A percentile compares a stretch with the other conserved stretches of the same genome.
These are phyloP conservation scores for Periparus ater DNA, from an alignment of 2,797 vertebrate genomes.

Conservation along the genomic window DNA sequence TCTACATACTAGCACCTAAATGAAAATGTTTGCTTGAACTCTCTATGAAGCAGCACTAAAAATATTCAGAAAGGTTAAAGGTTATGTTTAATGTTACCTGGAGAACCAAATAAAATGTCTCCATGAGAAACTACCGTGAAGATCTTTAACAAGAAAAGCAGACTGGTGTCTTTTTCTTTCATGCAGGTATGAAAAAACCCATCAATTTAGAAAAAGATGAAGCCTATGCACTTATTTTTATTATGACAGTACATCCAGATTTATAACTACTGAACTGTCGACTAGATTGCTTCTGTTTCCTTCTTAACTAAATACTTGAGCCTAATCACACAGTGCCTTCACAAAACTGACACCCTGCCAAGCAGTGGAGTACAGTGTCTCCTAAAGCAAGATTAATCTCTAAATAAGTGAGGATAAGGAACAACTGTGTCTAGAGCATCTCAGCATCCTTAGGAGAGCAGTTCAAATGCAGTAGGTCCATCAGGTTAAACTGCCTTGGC, in stretches of 20 bases:
- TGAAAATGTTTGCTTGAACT: not conserved
- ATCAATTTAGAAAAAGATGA: not conserved
- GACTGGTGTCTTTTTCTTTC: not conserved
- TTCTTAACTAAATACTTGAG: not conserved
- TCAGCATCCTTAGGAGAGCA: not conserved
- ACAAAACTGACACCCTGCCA: not conserved
- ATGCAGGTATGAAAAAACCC: not conserved
- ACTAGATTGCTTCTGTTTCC: not conserved
- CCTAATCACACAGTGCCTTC: not conserved
- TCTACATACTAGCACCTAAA: not conserved
- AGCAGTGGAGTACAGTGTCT: not conserved
- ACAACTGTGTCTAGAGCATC: not conserved
- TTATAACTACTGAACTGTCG: not conserved
- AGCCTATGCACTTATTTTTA: not conserved
- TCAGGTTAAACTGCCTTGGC: not conserved
- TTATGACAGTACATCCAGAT: not conserved
- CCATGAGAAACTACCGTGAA: not conserved
- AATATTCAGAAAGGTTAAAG: not conserved
- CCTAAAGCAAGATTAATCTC: constrained; percentile 20
- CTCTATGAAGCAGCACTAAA: not conserved
- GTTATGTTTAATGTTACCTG: not conserved
- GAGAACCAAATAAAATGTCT: not conserved
- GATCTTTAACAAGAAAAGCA: not conserved
- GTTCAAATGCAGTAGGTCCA: not conserved
- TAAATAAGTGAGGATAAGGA: not conserved